Evolutionary conservation across 2,797 vertebrate genomes (phyloP), one percentile per base, ranked within the genome.

Genomic region (Trematomus bernacchii): DNA sequence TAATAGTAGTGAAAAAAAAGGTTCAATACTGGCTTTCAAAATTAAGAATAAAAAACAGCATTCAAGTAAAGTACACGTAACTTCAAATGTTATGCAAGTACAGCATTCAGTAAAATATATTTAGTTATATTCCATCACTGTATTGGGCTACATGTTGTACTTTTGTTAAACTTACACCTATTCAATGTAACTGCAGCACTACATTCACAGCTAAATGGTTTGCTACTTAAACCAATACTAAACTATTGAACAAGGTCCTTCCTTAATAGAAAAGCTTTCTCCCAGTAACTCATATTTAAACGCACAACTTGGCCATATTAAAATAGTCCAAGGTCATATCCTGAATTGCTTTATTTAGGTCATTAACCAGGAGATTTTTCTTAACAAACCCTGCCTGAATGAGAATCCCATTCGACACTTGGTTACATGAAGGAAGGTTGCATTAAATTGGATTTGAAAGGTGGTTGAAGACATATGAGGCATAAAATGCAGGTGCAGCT

Each of bases 401-500:
- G 33, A 1, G 5, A 66, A 64, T 66, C 64, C 46, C 61, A 77
- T 59, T 74, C 60, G 46, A 72, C 60, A 72, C 55, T 51, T 52
- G 40, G 61, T 66, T 7, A 57, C 76, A 75, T 47, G 72, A 76
- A 82, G 71, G 57, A 48, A 57, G 62, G 48, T 54, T 30, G 46
- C n/a, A 57, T 55, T 42, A 70, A 66, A 80, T 68, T 59, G 55
- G 23, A 54, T 77, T 33, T 15, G 50, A 52, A 47, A 37, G 52
- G 66, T 60, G 66, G 62, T 14, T 51, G 50, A 64, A 75, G 62
- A 84, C 60, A 65, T 63, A 75, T 44, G 60, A 87, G 62, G 40
- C 65, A 71, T 54, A 57, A 55, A 77, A 73, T 74, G 33, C 84
- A 84, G 59, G 72, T 63, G 73, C 73, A 78, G 73, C 66, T 69